Evolutionary conservation across 2,888 invertebrate genomes (phyloP).

Genomic region (Allophyes oxyacanthae): DNA sequence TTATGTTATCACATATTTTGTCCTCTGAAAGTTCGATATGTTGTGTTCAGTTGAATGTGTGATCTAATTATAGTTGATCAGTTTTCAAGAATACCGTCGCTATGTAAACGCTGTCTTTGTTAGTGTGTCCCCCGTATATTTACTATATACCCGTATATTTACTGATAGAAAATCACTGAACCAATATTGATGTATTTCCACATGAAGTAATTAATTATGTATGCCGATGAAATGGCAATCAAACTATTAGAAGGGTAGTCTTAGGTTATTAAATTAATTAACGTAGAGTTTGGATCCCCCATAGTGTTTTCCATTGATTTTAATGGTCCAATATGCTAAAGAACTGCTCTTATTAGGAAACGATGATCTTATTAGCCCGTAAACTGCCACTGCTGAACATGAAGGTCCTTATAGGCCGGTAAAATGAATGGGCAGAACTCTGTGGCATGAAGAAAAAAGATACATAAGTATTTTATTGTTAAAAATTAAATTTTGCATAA

Average conservation of each 20-base stretch:
- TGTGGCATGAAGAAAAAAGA: too few relatives aligned
- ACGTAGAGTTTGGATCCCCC: too few relatives aligned
- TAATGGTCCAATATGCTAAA: too few relatives aligned
- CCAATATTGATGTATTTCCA: slow-evolving; percentile 50
- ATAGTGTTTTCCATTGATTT: too few relatives aligned
- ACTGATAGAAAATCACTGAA: slow-evolving; percentile 49
- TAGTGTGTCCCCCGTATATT: slow-evolving; percentile 26
- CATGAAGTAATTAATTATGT: slow-evolving; percentile 37
- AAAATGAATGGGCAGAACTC: too few relatives aligned
- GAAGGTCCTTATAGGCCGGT: too few relatives aligned
- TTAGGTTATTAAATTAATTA: slow-evolving; percentile 6
- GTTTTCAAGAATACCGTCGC: slow-evolving; percentile 45
- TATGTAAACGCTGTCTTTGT: slow-evolving; percentile 31
- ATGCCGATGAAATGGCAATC: slow-evolving; percentile 13
- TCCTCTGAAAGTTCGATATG: slow-evolving; percentile 1
- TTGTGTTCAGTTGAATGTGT: slow-evolving; percentile 45
- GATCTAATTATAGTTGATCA: slow-evolving; percentile 49
- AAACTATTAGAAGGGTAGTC: background rate
- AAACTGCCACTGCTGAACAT: too few relatives aligned
- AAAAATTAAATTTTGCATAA: too few relatives aligned
- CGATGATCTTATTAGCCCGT: too few relatives aligned
- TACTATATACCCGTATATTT: too few relatives aligned
- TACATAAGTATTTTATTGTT: too few relatives aligned
- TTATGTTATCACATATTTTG: slow-evolving; percentile 6
- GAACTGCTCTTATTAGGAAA: too few relatives aligned